Percentiles rank a stretch among this genome's conserved stretches.
Evolutionary conservation across 2,888 invertebrate species (phyloP).

Genomic region (Tanypteryx hageni): DNA sequence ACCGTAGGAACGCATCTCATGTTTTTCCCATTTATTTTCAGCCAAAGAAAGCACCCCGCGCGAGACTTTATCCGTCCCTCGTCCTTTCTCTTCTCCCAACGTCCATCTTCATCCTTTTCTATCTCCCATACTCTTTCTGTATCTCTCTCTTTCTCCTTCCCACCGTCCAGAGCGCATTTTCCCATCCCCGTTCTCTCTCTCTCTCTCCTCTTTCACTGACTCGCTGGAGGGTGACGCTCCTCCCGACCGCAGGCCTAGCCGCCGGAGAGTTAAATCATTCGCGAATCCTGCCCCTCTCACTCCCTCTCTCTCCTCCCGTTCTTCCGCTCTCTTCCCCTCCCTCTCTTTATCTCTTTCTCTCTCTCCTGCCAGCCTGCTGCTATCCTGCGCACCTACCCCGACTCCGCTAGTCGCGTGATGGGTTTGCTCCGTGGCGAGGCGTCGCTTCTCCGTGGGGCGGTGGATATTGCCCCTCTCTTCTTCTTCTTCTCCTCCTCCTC

Average conservation of each 20-base stretch:
- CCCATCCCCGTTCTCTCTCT: neutral
- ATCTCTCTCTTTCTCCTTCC: neutral
- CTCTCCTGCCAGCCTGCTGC: neutral
- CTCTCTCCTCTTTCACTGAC: neutral
- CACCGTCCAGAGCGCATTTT: too few species aligned
- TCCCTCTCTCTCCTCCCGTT: slow-evolving; percentile 70
- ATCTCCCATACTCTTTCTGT: neutral
- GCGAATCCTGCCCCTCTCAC: neutral
- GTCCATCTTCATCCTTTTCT: slow-evolving; percentile 29
- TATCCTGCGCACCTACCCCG: neutral
- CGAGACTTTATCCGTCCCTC: neutral
- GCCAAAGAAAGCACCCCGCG: neutral
- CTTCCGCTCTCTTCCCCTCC: slow-evolving; percentile 77
- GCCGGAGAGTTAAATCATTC: slow-evolving; percentile 30
- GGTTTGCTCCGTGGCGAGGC: slow-evolving; percentile 22
- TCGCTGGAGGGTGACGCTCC: neutral
- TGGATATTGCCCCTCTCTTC: neutral
- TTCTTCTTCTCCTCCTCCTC: neutral
- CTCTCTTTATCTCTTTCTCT: slow-evolving; percentile 74
- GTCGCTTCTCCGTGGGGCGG: slow-evolving; percentile 36
- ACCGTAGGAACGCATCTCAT: neutral
- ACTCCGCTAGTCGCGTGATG: slow-evolving; percentile 47
- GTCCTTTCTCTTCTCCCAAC: neutral
- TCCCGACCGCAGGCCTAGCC: slow-evolving; percentile 38
- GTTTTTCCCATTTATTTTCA: slow-evolving; percentile 17